Percentiles rank a stretch among this genome's conserved stretches.
Conservation (phyloP, 2,797 vertebrate genomes). For the Falco biarmicus region DNA sequence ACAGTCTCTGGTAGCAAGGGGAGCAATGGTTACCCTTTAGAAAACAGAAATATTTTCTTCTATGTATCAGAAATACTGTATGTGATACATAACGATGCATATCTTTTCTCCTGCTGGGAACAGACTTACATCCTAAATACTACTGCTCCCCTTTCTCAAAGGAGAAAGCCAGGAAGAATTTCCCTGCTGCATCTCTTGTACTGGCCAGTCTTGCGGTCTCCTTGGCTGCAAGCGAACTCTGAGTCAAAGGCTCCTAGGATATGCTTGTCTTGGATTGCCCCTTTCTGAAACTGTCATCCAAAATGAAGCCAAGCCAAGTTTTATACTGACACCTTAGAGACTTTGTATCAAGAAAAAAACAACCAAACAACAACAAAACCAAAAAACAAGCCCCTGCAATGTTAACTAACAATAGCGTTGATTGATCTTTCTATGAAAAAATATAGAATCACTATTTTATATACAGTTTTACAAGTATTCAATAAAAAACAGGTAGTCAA, state of each 20-base stretch:
- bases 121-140: neutral
- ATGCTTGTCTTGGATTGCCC: neutral
- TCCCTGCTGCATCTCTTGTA: neutral
- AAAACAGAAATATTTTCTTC: neutral
- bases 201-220: neutral
- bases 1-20: neutral
- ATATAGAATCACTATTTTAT: neutral
- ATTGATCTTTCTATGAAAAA: neutral
- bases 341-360: neutral
- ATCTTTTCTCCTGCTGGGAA: neutral
- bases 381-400: no score
- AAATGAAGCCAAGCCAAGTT: neutral
- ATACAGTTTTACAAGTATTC: neutral
- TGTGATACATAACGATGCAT: neutral
- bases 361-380: accelerated
- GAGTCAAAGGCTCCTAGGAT: neutral
- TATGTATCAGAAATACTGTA: neutral
- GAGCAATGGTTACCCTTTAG: neutral
- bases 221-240: neutral
- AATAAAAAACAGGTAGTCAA: neutral
- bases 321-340: neutral
- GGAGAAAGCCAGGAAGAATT: neutral
- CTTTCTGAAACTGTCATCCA: neutral
- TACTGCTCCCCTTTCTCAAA: neutral
- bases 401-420: neutral